Conservation (phyloP, 1,140 invertebrate genomes). For the Hesperophylax magnus region DNA sequence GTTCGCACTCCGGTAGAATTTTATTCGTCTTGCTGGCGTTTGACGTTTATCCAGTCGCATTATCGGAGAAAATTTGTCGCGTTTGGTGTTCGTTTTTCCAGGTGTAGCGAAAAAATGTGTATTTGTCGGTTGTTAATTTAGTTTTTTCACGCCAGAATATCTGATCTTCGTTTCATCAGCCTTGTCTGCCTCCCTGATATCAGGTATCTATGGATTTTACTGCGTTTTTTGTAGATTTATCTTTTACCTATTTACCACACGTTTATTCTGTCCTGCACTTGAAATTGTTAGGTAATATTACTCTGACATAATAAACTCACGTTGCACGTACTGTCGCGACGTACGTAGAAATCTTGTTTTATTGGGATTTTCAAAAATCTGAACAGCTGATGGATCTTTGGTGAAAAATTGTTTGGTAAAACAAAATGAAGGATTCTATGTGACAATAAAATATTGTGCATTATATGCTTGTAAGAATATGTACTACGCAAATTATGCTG, state of each 20-base stretch:
- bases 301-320: constrained; percentile 29
- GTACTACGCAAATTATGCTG: too few relatives aligned
- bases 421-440: too few relatives aligned
- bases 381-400: too few relatives aligned
- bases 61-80: constrained; percentile 30
- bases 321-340: not conserved
- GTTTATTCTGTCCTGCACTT: constrained; percentile 26
- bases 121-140: not conserved
- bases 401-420: too few relatives aligned
- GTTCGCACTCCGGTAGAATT: not conserved
- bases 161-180: not conserved
- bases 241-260: not conserved
- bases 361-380: too few relatives aligned
- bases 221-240: not conserved
- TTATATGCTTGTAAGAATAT: too few relatives aligned
- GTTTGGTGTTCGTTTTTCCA: constrained; percentile 14
- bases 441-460: too few relatives aligned
- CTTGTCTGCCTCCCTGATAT: not conserved
- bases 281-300: constrained; percentile 33
- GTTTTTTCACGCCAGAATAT: not conserved
- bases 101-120: not conserved
- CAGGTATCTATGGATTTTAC: not conserved
- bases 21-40: not conserved
- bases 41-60: constrained; percentile 19
- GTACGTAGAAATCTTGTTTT: too few relatives aligned